Base-by-base conservation (phyloP, 1,140 invertebrate genomes). In the Triops longicaudatus region DNA sequence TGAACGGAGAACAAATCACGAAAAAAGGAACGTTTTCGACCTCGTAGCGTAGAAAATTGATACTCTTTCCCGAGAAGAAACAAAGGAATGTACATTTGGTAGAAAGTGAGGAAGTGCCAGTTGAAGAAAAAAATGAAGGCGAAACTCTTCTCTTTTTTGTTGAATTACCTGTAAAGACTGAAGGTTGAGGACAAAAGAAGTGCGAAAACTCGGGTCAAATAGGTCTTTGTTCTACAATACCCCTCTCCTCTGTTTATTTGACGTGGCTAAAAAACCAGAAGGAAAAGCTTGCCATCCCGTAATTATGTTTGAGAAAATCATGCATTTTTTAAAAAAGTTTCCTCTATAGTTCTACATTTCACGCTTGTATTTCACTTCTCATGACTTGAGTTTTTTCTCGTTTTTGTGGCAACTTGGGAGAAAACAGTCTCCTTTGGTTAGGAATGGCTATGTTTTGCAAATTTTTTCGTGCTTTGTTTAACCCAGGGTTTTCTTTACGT, bases 31-130 rank as follows among this genome's bases (percentile, higher is more conserved):
- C 14, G 14, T 63, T 63, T 63, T 63, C 50, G 50, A 63, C n/a
- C 50, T 63, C 10, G 50, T n/a, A 63, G 50, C 50, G 22, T 22
- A 63, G 50, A 63, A 63, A 63, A 63, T 63, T 63, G 50, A 63
- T 63, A 63, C n/a, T 63, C 50, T 63, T 63, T 63, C 2, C 31
- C 7, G 50, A 14, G 22, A n/a, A 63, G 50, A 63, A 22, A 44
- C 9, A 63, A 63, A 63, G 50, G 50, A 63, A n/a, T 63, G 22
- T 4, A 63, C 14, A 63, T 10, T 37, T 37, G 7, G 31, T n/a
- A 63, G 14, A 63, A 4, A 17, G 22, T 22, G 50, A 63, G 10
- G 50, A 63, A 63, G 50, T 63, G 50, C 50, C 50, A 63, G 50
- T 63, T 17, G 7, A 7, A 63, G 22, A 3, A 63, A 14, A 63